Conservation (phyloP, 2,797 vertebrate genomes). For the Lemur catta region DNA sequence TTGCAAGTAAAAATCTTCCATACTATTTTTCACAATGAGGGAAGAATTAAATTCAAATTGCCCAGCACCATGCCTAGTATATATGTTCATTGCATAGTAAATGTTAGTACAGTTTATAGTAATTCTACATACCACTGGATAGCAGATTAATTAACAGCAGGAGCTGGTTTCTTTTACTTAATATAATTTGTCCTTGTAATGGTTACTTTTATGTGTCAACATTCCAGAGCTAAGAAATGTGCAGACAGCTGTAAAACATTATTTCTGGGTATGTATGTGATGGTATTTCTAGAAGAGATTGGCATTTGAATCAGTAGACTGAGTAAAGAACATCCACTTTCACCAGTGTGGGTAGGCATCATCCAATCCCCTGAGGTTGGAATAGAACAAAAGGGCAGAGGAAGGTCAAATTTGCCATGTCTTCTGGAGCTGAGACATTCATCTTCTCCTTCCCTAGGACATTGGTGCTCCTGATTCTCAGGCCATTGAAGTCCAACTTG, state of each 20-base stretch:
- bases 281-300: neutral
- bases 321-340: neutral
- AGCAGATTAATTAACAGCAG: neutral
- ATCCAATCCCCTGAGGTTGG: neutral
- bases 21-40: neutral
- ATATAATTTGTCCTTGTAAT: neutral
- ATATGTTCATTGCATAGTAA: neutral
- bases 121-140: neutral
- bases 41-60: slow-evolving; percentile 20
- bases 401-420: neutral
- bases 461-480: neutral
- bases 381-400: neutral
- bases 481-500: neutral
- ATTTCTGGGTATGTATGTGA: neutral
- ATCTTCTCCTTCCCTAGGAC: neutral
- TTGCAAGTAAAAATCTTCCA: neutral
- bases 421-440: neutral
- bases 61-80: neutral
- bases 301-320: neutral
- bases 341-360: neutral
- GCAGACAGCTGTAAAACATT: neutral
- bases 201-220: neutral
- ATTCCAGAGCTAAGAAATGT: no score
- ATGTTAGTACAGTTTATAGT: neutral
- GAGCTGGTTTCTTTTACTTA: neutral